These are phyloP conservation scores for Plusia festucae DNA, from an alignment of 2,888 invertebrate species.

Conservation along the genomic window DNA sequence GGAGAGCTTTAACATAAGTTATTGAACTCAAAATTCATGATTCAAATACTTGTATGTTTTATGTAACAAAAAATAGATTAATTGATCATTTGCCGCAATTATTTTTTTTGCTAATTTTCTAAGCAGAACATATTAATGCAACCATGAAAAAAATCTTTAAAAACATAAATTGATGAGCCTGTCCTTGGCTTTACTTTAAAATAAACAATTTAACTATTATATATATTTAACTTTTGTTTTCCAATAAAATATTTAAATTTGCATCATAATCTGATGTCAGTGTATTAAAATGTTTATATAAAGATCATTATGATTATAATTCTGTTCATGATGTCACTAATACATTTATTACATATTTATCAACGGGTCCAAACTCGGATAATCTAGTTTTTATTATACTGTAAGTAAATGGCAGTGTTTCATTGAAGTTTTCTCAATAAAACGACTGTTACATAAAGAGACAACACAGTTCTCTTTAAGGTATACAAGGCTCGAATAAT, in stretches of 20 bases:
- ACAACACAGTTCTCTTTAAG: conserved; percentile 28
- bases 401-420: neutral
- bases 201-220: too few species aligned
- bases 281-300: too few species aligned
- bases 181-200: too few species aligned
- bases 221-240: too few species aligned
- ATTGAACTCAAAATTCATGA: neutral
- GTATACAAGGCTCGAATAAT: conserved; percentile 44
- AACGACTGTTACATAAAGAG: conserved; percentile 30
- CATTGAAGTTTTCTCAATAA: conserved; percentile 21
- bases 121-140: neutral
- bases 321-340: neutral
- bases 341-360: neutral
- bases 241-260: too few species aligned
- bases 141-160: neutral
- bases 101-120: neutral
- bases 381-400: neutral
- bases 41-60: neutral
- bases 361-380: neutral
- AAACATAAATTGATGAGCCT: neutral
- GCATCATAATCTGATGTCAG: too few species aligned
- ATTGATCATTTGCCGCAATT: neutral
- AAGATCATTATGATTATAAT: neutral
- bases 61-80: neutral
- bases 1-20: neutral